Evolutionary conservation across 2,888 invertebrate species (phyloP).

Genomic region (Cheilosia vulpina): DNA sequence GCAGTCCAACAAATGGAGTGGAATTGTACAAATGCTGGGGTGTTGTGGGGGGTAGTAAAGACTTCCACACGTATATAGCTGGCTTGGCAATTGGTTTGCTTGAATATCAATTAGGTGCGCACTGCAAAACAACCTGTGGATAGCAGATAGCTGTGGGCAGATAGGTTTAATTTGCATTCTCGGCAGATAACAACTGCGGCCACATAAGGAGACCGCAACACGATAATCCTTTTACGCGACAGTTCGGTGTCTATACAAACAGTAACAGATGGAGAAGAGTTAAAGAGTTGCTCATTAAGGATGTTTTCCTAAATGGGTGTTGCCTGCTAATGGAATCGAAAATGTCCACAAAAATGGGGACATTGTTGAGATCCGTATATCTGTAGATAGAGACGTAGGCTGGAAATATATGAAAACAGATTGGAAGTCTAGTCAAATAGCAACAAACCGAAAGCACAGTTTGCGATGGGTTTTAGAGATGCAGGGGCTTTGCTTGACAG

Average conservation of each 20-base stretch:
- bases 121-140: slow-evolving; percentile 38
- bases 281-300: slow-evolving; percentile 27
- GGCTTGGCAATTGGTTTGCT: slow-evolving; percentile 54
- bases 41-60: slow-evolving; percentile 3
- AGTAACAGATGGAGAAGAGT: neutral
- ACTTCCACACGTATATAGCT: neutral
- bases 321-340: slow-evolving; percentile 28
- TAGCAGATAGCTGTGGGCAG: slow-evolving; percentile 2
- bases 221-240: slow-evolving; percentile 64
- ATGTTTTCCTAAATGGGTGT: slow-evolving; percentile 3
- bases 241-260: slow-evolving; percentile 24
- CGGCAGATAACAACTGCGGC: slow-evolving; percentile 52
- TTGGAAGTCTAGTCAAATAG: too few species aligned
- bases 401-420: neutral
- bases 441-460: too few species aligned
- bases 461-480: too few species aligned
- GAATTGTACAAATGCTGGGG: slow-evolving; percentile 38
- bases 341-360: slow-evolving; percentile 4
- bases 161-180: slow-evolving; percentile 61
- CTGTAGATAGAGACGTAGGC: neutral
- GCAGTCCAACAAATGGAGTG: slow-evolving; percentile 43
- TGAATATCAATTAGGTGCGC: slow-evolving; percentile 65
- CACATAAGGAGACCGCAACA: slow-evolving; percentile 54
- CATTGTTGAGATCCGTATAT: neutral
- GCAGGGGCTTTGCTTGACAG: too few species aligned